These are phyloP conservation scores for Psococerastis gibbosa DNA, from an alignment of 2,888 invertebrate species.

Conservation along the genomic window DNA sequence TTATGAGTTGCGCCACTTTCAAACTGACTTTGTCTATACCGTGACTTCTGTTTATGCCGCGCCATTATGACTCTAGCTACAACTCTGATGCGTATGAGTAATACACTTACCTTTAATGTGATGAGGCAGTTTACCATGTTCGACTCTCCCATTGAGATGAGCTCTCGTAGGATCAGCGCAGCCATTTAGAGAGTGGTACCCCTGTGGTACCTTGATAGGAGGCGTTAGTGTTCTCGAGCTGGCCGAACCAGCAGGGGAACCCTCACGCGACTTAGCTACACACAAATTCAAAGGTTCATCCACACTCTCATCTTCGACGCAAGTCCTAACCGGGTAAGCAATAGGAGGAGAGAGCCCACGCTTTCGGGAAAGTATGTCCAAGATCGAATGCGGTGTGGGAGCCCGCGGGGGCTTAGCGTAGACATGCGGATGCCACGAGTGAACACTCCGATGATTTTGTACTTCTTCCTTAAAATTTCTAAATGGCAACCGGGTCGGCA, in stretches of 20 bases:
- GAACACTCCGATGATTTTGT: constrained; percentile 12
- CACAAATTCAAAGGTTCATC: constrained; percentile 41
- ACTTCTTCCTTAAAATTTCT: constrained; percentile 21
- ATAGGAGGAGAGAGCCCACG: constrained; percentile 11
- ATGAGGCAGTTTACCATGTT: neutral
- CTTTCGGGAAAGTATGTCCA: constrained; percentile 54
- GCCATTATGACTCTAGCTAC: too few relatives aligned
- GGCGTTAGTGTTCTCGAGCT: constrained; percentile 13
- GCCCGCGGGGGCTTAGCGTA: constrained; percentile 63
- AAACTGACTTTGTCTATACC: too few relatives aligned
- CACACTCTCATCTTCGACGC: constrained; percentile 17
- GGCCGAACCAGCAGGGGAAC: constrained; percentile 23
- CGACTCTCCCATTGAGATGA: neutral
- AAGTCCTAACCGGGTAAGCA: constrained; percentile 15
- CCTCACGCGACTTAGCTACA: constrained; percentile 33
- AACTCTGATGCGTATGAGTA: too few relatives aligned
- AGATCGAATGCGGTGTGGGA: constrained; percentile 74
- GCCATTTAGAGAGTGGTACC: neutral
- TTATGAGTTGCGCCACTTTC: too few relatives aligned
- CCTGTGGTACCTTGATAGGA: constrained; percentile 3
- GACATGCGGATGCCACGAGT: constrained; percentile 75
- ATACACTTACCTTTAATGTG: constrained; percentile 1
- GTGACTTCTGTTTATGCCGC: too few relatives aligned
- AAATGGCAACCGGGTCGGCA: constrained; percentile 17
- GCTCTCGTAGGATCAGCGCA: neutral